These are phyloP conservation scores for Caenorhabditis latens DNA, from an alignment of 1,140 invertebrate species.

Conservation along the genomic window DNA sequence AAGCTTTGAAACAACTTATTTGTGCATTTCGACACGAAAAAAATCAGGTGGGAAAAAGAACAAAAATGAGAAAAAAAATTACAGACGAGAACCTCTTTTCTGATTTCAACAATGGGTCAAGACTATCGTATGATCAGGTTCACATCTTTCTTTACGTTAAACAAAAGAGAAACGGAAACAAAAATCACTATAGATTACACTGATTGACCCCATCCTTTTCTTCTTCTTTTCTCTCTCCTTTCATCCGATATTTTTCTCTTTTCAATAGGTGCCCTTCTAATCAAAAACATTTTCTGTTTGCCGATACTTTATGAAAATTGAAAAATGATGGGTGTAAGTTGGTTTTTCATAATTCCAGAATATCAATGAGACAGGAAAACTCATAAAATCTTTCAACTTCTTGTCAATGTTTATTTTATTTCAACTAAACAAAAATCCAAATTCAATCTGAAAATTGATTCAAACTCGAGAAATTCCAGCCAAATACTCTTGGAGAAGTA, in stretches of 20 bases:
- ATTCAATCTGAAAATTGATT: neutral
- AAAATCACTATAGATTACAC: no score
- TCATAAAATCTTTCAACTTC: neutral
- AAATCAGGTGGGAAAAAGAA: no score
- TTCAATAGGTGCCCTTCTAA: neutral
- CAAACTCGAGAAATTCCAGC: neutral
- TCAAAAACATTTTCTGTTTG: neutral
- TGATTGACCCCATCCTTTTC: neutral
- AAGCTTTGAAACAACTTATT: no score
- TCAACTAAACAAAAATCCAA: neutral
- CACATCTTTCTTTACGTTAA: no score
- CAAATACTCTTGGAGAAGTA: neutral
- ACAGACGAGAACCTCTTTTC: no score
- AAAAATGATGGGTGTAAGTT: slow-evolving; percentile 16
- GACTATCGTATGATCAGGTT: no score
- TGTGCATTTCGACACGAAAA: no score
- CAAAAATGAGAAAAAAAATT: no score
- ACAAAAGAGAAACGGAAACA: no score
- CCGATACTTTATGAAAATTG: no score
- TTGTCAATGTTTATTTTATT: no score
- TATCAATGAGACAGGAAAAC: neutral
- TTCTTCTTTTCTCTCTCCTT: neutral
- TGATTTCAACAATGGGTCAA: no score
- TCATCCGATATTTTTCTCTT: neutral
- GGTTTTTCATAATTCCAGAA: neutral